Conservation (phyloP, 1,140 invertebrate species). For the Linepithema humile region DNA sequence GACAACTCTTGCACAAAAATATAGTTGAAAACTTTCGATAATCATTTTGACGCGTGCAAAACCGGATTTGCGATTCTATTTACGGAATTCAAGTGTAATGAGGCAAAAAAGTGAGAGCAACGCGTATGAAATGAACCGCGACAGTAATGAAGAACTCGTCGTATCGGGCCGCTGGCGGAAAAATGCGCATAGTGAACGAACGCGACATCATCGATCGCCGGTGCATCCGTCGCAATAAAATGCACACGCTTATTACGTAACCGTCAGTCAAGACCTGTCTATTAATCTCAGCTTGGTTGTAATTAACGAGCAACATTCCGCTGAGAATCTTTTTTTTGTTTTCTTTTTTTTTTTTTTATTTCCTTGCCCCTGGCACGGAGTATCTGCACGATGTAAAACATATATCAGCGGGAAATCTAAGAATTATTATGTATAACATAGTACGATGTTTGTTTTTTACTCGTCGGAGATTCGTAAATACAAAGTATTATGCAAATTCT, state of each 20-base stretch:
- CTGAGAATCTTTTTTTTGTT: constrained; percentile 19
- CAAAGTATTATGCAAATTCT: constrained; percentile 9
- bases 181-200: constrained; percentile 15
- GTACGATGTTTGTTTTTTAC: neutral
- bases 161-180: neutral
- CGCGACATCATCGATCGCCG: constrained; percentile 3
- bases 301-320: constrained; percentile 70
- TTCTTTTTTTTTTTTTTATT: constrained; percentile 26
- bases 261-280: constrained; percentile 65
- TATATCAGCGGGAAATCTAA: neutral
- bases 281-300: constrained; percentile 75
- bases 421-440: constrained; percentile 16
- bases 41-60: neutral
- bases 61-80: neutral
- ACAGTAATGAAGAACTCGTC: constrained; percentile 27
- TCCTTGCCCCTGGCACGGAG: neutral
- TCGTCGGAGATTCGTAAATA: neutral
- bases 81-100: constrained; percentile 2
- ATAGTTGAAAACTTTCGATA: neutral
- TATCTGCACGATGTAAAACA: neutral
- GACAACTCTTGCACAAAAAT: neutral
- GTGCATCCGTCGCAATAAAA: constrained; percentile 46
- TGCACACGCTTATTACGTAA: constrained; percentile 67
- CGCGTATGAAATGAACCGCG: constrained; percentile 3
- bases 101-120: constrained; percentile 40